Base-by-base conservation (phyloP, 2,888 invertebrate genomes). In the Stramonita haemastoma region DNA sequence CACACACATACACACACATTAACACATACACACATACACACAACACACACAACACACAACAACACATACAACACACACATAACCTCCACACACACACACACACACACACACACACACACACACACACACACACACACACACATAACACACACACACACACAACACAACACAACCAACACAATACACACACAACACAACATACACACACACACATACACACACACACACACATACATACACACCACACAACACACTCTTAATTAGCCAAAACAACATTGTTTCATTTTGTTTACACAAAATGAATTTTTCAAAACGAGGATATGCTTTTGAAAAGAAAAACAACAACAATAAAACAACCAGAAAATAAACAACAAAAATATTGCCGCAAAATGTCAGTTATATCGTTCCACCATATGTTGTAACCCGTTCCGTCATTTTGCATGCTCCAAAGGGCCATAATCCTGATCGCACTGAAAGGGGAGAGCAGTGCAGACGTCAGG, bases 401-500 rank as follows among this genome's bases (percentile, higher is more conserved):
- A 83, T 46, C 36, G 46, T 83, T 83, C 22, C 46, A 46, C 81
- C 36, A 46, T 83, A 11, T 83, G 36, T 83, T 83, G 36, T 26
- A 83, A 83, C 81, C 81, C 36, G 36, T 83, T 29, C 81, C 29
- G 11, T 36, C 1, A 29, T 83, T 83, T 83, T n/a, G 11, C 13
- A 13, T 36, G 46, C 46, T 83, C 26, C 46, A 36, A 32, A 79
- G 32, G 77, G 77, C 77, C 77, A 79, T 11, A 83, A 83, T 83
- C 36, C 81, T 17, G 81, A 36, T 26, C 11, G 2, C 36, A 32
- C 84, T n/a, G 36, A 84, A 56, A 86, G 26, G 66, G 86, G 86
- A 34, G 86, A 86, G 32, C 13, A 86, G 86, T 86, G 86, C 86
- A 86, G 57, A 57, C 15, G 57, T 26, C 29, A 29, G 60, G 86